These are phyloP conservation scores for Copsychus sechellarum DNA, from an alignment of 2,113 vertebrate species.

Conservation along the genomic window DNA sequence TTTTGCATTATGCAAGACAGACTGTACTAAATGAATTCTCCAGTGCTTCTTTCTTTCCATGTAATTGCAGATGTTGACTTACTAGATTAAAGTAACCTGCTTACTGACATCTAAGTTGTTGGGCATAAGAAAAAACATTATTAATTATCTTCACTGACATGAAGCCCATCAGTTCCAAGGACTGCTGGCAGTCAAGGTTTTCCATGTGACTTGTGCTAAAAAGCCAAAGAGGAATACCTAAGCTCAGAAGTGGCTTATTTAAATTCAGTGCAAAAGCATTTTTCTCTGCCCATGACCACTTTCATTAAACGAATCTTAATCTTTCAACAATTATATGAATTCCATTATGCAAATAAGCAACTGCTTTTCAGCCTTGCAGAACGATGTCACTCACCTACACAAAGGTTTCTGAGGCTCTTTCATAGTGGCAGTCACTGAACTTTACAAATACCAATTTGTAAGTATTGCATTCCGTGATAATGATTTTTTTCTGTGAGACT, in stretches of 20 bases:
- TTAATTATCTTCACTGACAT: neutral
- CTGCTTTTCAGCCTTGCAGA: slow-evolving; percentile 20
- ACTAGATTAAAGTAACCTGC: neutral
- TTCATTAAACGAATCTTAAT: slow-evolving; percentile 42
- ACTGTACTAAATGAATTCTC: neutral
- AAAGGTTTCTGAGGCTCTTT: neutral
- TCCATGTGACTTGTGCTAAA: neutral
- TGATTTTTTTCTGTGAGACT: neutral
- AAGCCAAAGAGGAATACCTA: neutral
- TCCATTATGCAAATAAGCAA: slow-evolving; percentile 43
- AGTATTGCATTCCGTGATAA: neutral
- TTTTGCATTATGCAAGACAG: neutral
- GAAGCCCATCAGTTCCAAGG: neutral
- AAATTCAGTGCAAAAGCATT: slow-evolving; percentile 10
- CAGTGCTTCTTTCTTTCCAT: neutral
- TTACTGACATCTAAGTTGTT: neutral
- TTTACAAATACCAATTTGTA: neutral
- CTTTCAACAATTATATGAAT: slow-evolving; percentile 26
- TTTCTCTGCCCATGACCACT: neutral
- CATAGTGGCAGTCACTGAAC: neutral
- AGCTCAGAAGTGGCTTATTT: neutral
- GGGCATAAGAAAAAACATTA: neutral
- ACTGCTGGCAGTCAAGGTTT: neutral
- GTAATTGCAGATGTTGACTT: neutral
- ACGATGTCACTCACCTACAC: neutral